Base-by-base conservation (phyloP, 2,888 invertebrate species). In the Drosophila ochracea region DNA sequence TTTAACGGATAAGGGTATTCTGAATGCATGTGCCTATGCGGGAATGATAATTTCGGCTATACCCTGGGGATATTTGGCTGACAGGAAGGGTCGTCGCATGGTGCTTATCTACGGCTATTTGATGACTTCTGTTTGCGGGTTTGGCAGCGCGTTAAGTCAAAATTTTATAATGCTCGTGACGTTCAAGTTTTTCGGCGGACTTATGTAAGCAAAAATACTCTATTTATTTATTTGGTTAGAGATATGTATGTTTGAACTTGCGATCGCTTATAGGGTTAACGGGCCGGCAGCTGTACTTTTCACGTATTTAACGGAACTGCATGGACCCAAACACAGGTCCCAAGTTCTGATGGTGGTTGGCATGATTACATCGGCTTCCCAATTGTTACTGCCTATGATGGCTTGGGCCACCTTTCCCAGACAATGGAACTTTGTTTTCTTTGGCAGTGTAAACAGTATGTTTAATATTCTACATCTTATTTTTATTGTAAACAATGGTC, bases 21-120 rank as follows among this genome's bases (percentile, higher is more conserved):
- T 97, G 2, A 95, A 96, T 72, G 96, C 96, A 1, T 95, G 95
- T 71, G 96, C 96, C 6, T 97, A 96, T 93, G 94, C 95, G 90
- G 97, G 97, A 95, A 97, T 97, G 96, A 95, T 96, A 79, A 94
- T 95, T 1, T 96, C 96, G 47, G 96, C 96, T 0, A 94, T 96
- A 91, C 76, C 96, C 4, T 97, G 97, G 97, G 97, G 97, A 0
- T 96, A 95, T 89, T 92, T 97, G 9, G 96, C 96, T 0, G 97
- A 97, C 90, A 96, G 96, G 0, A 94, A 96, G 69, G 97, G 97
- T 13, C 94, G 96, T 70, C 95, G 95, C 78, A 95, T 95, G 87
- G 94, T 97, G 63, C 94, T 97, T 81, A 93, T 96, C 35, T 94
- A 95, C 89, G 96, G 96, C 0, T 95, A 95, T 88, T 91, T 96